Percentiles rank a stretch among this genome's conserved stretches.
Conservation (phyloP, 2,797 vertebrate species). For the Lagocephalus sceleratus region DNA sequence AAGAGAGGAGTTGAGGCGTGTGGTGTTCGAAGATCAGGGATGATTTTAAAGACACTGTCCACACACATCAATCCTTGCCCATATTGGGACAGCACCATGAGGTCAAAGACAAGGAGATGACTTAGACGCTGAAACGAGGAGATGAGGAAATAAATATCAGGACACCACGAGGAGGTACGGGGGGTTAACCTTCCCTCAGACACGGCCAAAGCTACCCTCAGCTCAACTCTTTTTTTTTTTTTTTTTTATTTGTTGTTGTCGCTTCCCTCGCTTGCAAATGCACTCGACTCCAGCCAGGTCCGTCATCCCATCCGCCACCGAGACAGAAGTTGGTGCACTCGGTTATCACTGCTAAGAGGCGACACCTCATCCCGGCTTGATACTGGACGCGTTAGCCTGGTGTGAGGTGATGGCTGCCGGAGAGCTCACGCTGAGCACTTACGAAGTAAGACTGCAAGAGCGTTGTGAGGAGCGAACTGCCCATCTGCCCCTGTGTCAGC, state of each 20-base stretch:
- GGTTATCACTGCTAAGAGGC: constrained; percentile 29
- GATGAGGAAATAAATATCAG: constrained; percentile 25
- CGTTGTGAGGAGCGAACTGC: constrained; percentile 37
- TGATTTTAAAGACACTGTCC: constrained; percentile 55
- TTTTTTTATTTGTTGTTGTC: too few species aligned
- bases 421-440: constrained; percentile 42
- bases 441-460: constrained; percentile 46
- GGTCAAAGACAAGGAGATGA: constrained; percentile 4
- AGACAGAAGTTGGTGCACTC: constrained; percentile 41
- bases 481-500: constrained; percentile 65
- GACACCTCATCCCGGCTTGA: constrained; percentile 49
- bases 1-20: constrained; percentile 23
- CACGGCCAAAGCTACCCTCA: constrained; percentile 60
- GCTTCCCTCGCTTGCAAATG: not conserved
- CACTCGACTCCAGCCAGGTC: constrained; percentile 25
- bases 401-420: constrained; percentile 40
- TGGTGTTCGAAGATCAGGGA: constrained; percentile 58
- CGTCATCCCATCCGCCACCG: constrained; percentile 29
- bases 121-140: constrained; percentile 20
- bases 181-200: constrained; percentile 46
- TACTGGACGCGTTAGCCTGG: constrained; percentile 40
- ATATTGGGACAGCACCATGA: constrained; percentile 22
- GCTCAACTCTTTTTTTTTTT: constrained; percentile 40
- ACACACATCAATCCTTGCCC: constrained; percentile 45
- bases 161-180: constrained; percentile 43